phyloP scores from a whole-genome alignment of 2,797 vertebrate genomes.

The Brotula barbata region DNA sequence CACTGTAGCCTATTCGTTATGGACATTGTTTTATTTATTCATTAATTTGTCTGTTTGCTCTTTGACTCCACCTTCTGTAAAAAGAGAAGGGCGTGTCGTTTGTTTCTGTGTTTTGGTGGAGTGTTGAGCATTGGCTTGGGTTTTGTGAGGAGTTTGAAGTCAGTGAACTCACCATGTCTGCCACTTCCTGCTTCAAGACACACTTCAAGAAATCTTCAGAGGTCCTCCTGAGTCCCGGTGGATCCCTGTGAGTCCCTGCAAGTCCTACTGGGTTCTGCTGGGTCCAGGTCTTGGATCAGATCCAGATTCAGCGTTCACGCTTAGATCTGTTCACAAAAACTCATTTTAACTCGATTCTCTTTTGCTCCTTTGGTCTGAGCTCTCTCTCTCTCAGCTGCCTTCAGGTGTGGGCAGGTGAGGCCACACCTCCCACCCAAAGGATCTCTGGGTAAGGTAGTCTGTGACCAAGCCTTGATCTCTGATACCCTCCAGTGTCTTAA shows the following conservation, averaged over 20 bases:
- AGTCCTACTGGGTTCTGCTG: no score
- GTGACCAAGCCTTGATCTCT: neutral
- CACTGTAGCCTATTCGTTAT: no score
- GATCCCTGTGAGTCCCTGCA: neutral
- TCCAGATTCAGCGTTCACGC: neutral
- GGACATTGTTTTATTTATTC: no score
- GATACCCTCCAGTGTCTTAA: constrained; percentile 42
- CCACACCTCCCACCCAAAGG: constrained; percentile 38
- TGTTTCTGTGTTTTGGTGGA: no score
- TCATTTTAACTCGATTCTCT: neutral
- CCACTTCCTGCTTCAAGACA: constrained; percentile 63
- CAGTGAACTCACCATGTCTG: constrained; percentile 65
- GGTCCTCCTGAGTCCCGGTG: constrained; percentile 1
- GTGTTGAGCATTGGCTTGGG: no score
- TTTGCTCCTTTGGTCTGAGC: constrained; percentile 34
- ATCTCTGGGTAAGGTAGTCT: constrained; percentile 65
- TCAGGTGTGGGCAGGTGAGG: constrained; percentile 77
- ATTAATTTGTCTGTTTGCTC: no score
- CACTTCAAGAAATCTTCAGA: constrained; percentile 42
- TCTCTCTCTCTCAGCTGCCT: constrained; percentile 28
- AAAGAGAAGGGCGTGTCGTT: no score
- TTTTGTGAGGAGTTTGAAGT: no score
- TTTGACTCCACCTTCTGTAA: no score
- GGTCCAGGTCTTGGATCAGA: neutral
- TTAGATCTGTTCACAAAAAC: neutral